Evolutionary conservation across 2,888 invertebrate genomes (phyloP).

Genomic region (Vanessa cardui): DNA sequence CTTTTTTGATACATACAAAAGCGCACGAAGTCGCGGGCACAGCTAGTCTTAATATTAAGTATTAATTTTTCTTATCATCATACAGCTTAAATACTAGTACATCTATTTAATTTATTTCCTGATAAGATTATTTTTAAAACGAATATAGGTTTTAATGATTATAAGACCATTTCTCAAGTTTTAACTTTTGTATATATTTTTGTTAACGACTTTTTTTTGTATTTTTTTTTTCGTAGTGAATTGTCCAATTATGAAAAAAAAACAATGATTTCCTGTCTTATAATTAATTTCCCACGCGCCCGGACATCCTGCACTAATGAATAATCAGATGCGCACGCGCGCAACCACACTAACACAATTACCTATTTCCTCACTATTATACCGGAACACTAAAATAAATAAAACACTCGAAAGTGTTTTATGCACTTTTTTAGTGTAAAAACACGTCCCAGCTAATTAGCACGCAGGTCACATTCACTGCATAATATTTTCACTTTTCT

Average conservation of each 20-base stretch:
- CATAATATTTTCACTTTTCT: conserved; percentile 30
- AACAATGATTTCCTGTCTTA: conserved; percentile 27
- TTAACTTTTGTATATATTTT: too few species aligned
- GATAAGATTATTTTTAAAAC: too few species aligned
- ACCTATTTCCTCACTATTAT: conserved; percentile 44
- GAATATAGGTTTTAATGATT: too few species aligned
- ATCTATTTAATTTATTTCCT: too few species aligned
- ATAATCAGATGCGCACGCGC: conserved; percentile 38
- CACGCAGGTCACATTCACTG: conserved; percentile 50
- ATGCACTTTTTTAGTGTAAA: conserved; percentile 7
- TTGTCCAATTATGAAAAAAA: not conserved
- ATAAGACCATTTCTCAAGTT: too few species aligned
- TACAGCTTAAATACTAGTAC: too few species aligned
- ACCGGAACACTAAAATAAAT: conserved; percentile 28
- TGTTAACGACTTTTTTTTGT: too few species aligned
- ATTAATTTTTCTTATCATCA: too few species aligned
- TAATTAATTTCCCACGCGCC: conserved; percentile 56
- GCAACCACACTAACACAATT: conserved; percentile 47
- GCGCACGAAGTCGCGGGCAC: too few species aligned
- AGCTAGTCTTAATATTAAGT: too few species aligned
- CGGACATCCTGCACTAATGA: conserved; percentile 57
- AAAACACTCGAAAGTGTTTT: conserved; percentile 19
- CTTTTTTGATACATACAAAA: too few species aligned
- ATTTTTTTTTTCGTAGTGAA: not conserved
- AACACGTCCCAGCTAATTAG: not conserved